Base-by-base conservation (phyloP, 2,797 vertebrate genomes). In the Neosilurus mollespiculum region DNA sequence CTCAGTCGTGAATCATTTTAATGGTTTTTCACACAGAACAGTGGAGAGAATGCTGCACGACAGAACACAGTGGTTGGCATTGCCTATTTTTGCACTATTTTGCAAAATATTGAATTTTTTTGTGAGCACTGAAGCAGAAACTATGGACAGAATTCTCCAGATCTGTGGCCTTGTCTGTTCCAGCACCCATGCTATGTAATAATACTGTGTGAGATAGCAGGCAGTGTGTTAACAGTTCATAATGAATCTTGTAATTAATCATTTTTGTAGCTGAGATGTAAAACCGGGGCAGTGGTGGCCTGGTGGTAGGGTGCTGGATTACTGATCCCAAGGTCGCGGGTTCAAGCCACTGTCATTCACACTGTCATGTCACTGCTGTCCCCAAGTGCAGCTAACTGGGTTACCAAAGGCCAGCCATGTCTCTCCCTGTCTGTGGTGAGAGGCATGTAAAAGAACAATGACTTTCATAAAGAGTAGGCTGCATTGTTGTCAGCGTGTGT, bases 181-280 rank as follows among this genome's bases (percentile, higher is more conserved):
- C 54, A 30, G 37, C 53, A 22, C n/a, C 61, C 65, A 12, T 53
- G 16, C 37, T 78, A 20, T 56, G 72, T 71, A 72, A 77, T 81
- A 75, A 80, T 61, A 61, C 49, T 65, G 58, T 78, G 26, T 56
- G 69, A 62, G 80, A 76, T 34, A 59, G 30, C 43, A 78, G 72
- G 78, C 78, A 78, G 70, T 77, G 70, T 77, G 76, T 71, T 82
- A 64, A 87, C 64, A 59, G 49, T 49, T 66, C 51, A 79, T 78
- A 78, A 86, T 81, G 22, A 81, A 73, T 80, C 53, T 51, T 12
- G 20, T 78, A 81, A 71, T 54, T n/a, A 58, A 77, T 65, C 81
- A 12, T 81, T 81, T 85, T 83, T 80, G 10, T 51, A 65, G 83
- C 22, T 65, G 64, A 61, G 16, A 58, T 70, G 78, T 80, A n/a